A percentile compares a stretch with the other conserved stretches of the same genome.
phyloP scores from a whole-genome alignment of 2,113 vertebrate genomes.

The Perognathus longimembris region DNA sequence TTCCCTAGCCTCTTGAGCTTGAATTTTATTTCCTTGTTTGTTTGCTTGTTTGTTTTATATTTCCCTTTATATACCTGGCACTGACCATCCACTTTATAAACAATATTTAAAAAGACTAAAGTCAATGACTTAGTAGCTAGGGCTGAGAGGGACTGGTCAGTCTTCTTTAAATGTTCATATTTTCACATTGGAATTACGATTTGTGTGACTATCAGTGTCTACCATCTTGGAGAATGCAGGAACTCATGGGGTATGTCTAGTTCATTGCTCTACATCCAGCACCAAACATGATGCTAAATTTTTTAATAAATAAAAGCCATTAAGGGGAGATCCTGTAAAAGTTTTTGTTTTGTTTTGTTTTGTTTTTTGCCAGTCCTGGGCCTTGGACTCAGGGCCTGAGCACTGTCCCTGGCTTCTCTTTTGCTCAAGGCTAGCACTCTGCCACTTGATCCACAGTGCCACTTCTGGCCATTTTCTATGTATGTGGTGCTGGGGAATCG shows the following conservation, averaged over 20 bases:
- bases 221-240: not conserved
- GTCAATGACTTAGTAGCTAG: not conserved
- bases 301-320: not conserved
- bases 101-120: not conserved
- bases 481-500: too few relatives aligned
- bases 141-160: not conserved
- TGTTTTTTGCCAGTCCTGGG: too few relatives aligned
- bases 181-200: slow-evolving; percentile 12
- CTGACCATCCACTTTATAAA: not conserved
- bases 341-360: too few relatives aligned
- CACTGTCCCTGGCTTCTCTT: too few relatives aligned
- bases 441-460: too few relatives aligned
- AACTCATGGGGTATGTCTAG: not conserved
- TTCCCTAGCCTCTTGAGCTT: not conserved
- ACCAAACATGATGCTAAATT: not conserved
- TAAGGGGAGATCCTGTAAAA: not conserved
- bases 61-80: not conserved
- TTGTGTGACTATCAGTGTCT: not conserved
- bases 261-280: not conserved
- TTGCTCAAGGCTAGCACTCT: too few relatives aligned
- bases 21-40: too few relatives aligned
- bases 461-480: too few relatives aligned
- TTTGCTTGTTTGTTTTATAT: not conserved
- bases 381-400: too few relatives aligned
- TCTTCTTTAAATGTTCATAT: slow-evolving; percentile 1